Evolutionary conservation across 1,140 invertebrate genomes (phyloP).

Genomic region (Diorhabda carinulata): DNA sequence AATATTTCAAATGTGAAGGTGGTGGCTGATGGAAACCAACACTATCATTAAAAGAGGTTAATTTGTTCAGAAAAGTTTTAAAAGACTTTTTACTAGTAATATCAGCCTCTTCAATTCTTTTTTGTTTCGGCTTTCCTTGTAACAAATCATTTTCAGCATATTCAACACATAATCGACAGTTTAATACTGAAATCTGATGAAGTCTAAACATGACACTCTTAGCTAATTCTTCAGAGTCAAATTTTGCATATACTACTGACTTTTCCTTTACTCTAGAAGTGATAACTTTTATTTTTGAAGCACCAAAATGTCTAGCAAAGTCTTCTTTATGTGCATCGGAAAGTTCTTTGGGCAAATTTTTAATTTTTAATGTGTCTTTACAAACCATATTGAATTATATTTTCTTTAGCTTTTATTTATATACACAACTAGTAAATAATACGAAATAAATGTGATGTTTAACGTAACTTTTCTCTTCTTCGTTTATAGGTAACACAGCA

Average conservation of each 20-base stretch:
- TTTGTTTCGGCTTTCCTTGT: slow-evolving; percentile 30
- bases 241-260: slow-evolving; percentile 52
- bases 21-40: slow-evolving; percentile 68
- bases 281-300: slow-evolving; percentile 43
- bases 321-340: slow-evolving; percentile 45
- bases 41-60: slow-evolving; percentile 66
- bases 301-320: slow-evolving; percentile 45
- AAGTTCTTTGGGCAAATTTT: slow-evolving; percentile 44
- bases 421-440: neutral
- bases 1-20: slow-evolving; percentile 66
- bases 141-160: slow-evolving; percentile 53
- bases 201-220: slow-evolving; percentile 56
- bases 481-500: too few species aligned
- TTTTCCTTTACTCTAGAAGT: slow-evolving; percentile 40
- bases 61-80: slow-evolving; percentile 61
- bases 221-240: slow-evolving; percentile 55
- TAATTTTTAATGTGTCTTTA: slow-evolving; percentile 43
- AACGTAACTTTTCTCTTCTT: too few species aligned
- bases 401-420: neutral
- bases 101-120: slow-evolving; percentile 37
- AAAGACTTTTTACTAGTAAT: slow-evolving; percentile 49
- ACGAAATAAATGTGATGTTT: neutral
- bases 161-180: slow-evolving; percentile 58
- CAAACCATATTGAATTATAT: slow-evolving; percentile 38
- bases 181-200: slow-evolving; percentile 63